phyloP scores from a whole-genome alignment of 2,888 invertebrate species.

The Lobophora halterata region DNA sequence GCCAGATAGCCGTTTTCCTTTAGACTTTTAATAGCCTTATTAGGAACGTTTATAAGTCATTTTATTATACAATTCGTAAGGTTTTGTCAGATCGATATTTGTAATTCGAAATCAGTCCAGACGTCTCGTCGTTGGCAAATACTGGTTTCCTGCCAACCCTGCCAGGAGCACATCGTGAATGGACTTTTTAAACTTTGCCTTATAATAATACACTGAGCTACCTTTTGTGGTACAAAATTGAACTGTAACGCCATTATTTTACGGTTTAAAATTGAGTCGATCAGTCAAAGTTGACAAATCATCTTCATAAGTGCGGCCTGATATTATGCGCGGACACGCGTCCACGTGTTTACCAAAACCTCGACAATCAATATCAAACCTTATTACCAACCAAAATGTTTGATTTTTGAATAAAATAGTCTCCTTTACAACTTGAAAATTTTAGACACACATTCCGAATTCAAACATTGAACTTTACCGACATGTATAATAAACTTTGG shows the following conservation, averaged over 20 bases:
- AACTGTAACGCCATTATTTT: constrained; percentile 19
- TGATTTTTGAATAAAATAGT: constrained; percentile 27
- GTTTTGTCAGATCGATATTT: too few species aligned
- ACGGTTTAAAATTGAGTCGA: constrained; percentile 18
- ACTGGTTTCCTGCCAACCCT: constrained; percentile 33
- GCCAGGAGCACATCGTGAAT: constrained; percentile 54
- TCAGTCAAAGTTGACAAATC: constrained; percentile 66
- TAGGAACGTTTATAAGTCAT: too few species aligned
- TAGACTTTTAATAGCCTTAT: too few species aligned
- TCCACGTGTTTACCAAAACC: constrained; percentile 43
- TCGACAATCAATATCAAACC: constrained; percentile 37
- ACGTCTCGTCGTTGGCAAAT: constrained; percentile 17
- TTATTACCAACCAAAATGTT: constrained; percentile 31
- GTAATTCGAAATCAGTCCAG: constrained; percentile 15
- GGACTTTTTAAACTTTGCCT: constrained; percentile 51
- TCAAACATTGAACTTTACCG: constrained; percentile 26
- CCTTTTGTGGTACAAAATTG: constrained; percentile 13
- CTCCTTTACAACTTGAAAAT: constrained; percentile 30
- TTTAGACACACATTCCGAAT: constrained; percentile 34
- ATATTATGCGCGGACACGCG: constrained; percentile 77
- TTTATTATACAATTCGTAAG: too few species aligned
- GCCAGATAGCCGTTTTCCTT: too few species aligned
- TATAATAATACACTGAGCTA: constrained; percentile 49
- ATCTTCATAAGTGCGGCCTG: constrained; percentile 67
- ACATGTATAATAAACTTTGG: constrained; percentile 36